These are phyloP conservation scores for Thalpophila matura DNA, from an alignment of 2,888 invertebrate genomes.

Conservation along the genomic window DNA sequence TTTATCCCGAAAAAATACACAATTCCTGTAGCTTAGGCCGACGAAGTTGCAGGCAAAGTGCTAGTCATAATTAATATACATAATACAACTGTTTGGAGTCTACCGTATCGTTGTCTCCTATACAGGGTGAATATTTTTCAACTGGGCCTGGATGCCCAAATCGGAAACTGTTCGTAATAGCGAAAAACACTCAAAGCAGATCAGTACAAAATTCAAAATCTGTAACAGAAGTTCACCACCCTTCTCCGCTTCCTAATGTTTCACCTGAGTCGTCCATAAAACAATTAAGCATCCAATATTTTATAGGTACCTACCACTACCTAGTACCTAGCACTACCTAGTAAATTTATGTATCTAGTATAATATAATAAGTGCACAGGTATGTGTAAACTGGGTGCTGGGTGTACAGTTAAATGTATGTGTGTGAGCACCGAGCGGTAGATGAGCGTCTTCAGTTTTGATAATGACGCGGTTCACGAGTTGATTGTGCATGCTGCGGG, in stretches of 20 bases:
- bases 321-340: constrained; percentile 5
- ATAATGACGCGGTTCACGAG: constrained; percentile 62
- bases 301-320: background rate
- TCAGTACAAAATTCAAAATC: background rate
- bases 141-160: no score
- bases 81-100: no score
- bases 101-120: no score
- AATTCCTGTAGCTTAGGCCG: no score
- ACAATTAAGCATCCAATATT: background rate
- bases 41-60: no score
- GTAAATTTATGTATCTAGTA: constrained; percentile 24
- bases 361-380: constrained; percentile 30
- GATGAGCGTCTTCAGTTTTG: constrained; percentile 75
- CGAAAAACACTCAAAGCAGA: background rate
- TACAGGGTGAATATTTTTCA: no score
- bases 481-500: constrained; percentile 8
- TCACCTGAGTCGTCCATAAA: background rate
- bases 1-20: no score
- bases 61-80: no score
- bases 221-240: no score
- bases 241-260: background rate
- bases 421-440: constrained; percentile 55
- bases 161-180: no score
- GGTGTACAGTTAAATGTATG: constrained; percentile 59
- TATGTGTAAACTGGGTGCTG: constrained; percentile 46